Base-by-base conservation (phyloP, 2,888 invertebrate genomes). In the Chalcis sispes region DNA sequence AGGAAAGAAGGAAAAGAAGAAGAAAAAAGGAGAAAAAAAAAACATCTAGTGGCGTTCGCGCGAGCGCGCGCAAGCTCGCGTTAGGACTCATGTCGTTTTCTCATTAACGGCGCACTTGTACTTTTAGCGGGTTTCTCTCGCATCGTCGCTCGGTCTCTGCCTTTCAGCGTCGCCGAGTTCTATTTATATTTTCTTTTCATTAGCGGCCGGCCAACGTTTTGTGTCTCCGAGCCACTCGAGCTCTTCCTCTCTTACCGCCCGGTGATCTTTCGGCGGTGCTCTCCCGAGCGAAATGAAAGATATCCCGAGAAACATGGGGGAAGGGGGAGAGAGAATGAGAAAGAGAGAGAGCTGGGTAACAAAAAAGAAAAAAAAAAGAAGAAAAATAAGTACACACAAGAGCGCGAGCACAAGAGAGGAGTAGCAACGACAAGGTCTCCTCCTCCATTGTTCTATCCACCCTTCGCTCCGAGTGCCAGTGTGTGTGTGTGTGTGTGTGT, bases 131-230 rank as follows among this genome's bases (percentile, higher is more conserved):
- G 25, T 7, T 54, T 52, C 72, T 40, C 67, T n/a, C n/a, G 67
- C 64, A 65, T 62, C 32, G 27, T n/a, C n/a, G 42, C 8, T 13
- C 2, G 42, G 15, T 2, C 13, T 42, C 15, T 13, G 4, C 40
- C 52, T 46, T 56, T 69, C 70, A 8, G 15, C 66, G 67, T 13
- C 7, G 62, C 56, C 77, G 20, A 42, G 78, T 76, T 79, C 80
- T 83, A 82, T 85, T 85, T 85, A 81, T 85, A 79, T 86, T 85
- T 86, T 83, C 84, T 85, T 86, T 86, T 86, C 84, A 86, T 86
- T 86, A 85, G 81, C 81, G 79, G 77, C 75, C 66, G 72, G 78
- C 62, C 78, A 42, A 15, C 73, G 64, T 77, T 77, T 72, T 46
- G 67, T 54, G 65, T 70, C 67, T 2, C n/a, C n/a, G n/a, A n/a